A percentile compares a stretch with the other conserved stretches of the same genome.
These are phyloP conservation scores for Bolinopsis microptera DNA, from an alignment of 37 sponge, comb jelly and placozoan species.

Conservation along the genomic window DNA sequence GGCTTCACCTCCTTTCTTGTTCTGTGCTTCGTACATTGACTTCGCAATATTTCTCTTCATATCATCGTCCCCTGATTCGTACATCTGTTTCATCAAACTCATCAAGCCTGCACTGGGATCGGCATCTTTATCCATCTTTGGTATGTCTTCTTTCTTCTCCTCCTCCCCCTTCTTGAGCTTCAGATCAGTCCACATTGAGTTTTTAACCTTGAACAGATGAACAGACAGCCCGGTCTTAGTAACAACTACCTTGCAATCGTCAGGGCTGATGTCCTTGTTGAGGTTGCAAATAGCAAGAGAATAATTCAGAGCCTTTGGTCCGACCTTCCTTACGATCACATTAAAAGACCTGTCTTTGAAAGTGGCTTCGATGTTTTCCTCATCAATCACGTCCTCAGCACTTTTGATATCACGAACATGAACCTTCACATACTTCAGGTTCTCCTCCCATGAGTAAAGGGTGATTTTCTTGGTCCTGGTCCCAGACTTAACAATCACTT, in stretches of 20 bases:
- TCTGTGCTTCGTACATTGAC: slow-evolving; percentile 90
- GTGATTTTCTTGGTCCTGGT: slow-evolving; percentile 3
- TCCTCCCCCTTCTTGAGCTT: slow-evolving; percentile 76
- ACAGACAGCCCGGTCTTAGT: slow-evolving; percentile 69
- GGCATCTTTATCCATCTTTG: slow-evolving; percentile 75
- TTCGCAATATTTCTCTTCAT: slow-evolving; percentile 97
- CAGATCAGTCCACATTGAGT: slow-evolving; percentile 70
- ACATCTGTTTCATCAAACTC: slow-evolving; percentile 93
- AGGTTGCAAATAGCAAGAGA: slow-evolving; percentile 54
- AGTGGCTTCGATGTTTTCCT: slow-evolving; percentile 70
- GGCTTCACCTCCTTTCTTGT: slow-evolving; percentile 70
- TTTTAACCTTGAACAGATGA: slow-evolving; percentile 68
- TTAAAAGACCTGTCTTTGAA: slow-evolving; percentile 71
- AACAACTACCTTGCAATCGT: slow-evolving; percentile 68
- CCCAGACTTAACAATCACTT: neutral
- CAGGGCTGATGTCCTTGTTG: slow-evolving; percentile 33
- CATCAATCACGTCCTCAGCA: slow-evolving; percentile 65
- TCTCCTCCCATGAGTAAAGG: slow-evolving; percentile 82
- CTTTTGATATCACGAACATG: slow-evolving; percentile 81
- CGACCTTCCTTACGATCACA: slow-evolving; percentile 66
- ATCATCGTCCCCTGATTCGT: slow-evolving; percentile 97
- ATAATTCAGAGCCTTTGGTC: slow-evolving; percentile 67
- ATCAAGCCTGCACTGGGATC: slow-evolving; percentile 88
- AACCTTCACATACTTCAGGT: slow-evolving; percentile 82
- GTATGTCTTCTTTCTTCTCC: slow-evolving; percentile 73